Evolutionary conservation across 2,888 invertebrate genomes (phyloP).

Genomic region (Rhorus exstirpatorius): DNA sequence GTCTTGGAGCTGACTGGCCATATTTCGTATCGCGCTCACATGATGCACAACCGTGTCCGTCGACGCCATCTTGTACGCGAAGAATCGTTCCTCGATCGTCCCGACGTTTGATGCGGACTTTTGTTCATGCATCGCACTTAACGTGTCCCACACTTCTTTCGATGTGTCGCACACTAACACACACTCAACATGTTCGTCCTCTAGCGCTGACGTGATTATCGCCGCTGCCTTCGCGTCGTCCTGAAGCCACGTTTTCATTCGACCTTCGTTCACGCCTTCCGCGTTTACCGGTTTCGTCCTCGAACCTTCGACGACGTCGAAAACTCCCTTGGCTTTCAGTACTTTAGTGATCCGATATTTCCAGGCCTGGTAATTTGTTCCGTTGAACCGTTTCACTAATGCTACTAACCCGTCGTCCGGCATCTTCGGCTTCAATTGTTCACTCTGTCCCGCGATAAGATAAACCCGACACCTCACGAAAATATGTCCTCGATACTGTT

Average conservation of each 20-base stretch:
- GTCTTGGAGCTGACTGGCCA: conserved; percentile 66
- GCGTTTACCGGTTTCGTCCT: conserved; percentile 50
- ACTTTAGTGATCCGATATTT: conserved; percentile 44
- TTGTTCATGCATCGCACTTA: conserved; percentile 71
- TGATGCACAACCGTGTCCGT: conserved; percentile 74
- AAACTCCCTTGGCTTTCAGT: conserved; percentile 54
- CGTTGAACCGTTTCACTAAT: conserved; percentile 57
- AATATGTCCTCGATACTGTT: not conserved
- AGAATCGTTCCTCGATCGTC: conserved; percentile 33
- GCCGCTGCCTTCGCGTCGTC: conserved; percentile 64
- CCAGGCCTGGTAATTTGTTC: conserved; percentile 59
- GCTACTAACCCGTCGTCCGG: conserved; percentile 48
- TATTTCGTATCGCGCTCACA: conserved; percentile 73
- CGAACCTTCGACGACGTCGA: conserved; percentile 59
- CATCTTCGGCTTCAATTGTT: conserved; percentile 40
- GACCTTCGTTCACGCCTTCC: conserved; percentile 23
- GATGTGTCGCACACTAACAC: conserved; percentile 67
- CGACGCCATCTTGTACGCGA: conserved; percentile 54
- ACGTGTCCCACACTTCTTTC: conserved; percentile 72
- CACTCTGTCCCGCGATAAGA: conserved; percentile 5
- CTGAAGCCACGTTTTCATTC: conserved; percentile 50
- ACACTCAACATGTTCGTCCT: conserved; percentile 51
- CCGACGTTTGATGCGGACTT: conserved; percentile 68
- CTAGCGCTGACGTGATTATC: conserved; percentile 49
- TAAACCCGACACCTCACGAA: not conserved